A percentile compares a stretch with the other conserved stretches of the same genome.
These are phyloP conservation scores for Telmatherina bonti DNA, from an alignment of 2,797 vertebrate genomes.

Conservation along the genomic window DNA sequence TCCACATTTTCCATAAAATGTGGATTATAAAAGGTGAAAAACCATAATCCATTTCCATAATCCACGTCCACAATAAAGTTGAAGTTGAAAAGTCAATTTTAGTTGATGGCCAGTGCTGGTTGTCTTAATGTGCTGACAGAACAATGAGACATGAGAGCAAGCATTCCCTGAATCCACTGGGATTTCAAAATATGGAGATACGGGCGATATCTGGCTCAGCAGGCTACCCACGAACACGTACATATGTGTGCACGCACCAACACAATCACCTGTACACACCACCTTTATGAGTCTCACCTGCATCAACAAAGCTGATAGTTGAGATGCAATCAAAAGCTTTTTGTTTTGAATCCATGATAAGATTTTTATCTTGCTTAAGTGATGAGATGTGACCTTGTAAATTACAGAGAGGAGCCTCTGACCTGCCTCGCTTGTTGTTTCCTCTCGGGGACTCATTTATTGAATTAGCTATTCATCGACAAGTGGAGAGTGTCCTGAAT, in stretches of 20 bases:
- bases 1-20: too few species aligned
- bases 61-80: too few species aligned
- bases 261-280: conserved; percentile 26
- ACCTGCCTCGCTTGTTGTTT: conserved; percentile 51
- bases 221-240: conserved; percentile 33
- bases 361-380: conserved; percentile 67
- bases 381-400: conserved; percentile 56
- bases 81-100: too few species aligned
- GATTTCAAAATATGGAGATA: conserved; percentile 76
- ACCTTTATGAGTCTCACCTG: conserved; percentile 55
- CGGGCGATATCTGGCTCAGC: conserved; percentile 71
- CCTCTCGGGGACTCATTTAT: conserved; percentile 66
- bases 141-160: conserved; percentile 69
- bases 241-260: conserved; percentile 25
- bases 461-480: conserved; percentile 73
- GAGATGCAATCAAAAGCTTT: conserved; percentile 69
- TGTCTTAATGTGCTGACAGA: conserved; percentile 71
- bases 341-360: conserved; percentile 64
- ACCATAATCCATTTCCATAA: conserved; percentile 45
- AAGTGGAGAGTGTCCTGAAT: conserved; percentile 70
- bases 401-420: conserved; percentile 41
- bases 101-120: conserved; percentile 8
- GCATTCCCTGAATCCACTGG: conserved; percentile 74
- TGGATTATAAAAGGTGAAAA: background rate
- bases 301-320: conserved; percentile 68